Conservation (phyloP, 2,113 vertebrate genomes). For the Aptenodytes forsteri region DNA sequence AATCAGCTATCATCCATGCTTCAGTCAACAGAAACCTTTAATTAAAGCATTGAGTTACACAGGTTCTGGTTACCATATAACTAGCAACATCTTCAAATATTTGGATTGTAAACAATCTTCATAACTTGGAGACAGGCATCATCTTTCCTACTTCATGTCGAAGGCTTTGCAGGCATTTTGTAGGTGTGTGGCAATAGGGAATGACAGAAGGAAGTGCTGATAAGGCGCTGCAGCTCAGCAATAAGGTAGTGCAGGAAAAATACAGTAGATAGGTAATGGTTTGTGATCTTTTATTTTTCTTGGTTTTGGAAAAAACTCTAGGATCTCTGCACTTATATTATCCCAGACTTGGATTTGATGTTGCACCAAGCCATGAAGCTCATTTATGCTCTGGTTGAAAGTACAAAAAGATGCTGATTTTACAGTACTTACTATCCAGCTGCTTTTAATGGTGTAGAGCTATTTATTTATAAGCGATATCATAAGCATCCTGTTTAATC, state of each 20-base stretch:
- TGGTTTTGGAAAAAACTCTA: not conserved
- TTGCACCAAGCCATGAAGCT: not conserved
- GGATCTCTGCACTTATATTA: not conserved
- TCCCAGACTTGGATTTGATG: not conserved
- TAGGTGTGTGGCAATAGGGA: not conserved
- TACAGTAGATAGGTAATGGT: not conserved
- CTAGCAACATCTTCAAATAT: conserved; percentile 43
- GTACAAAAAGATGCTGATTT: not conserved
- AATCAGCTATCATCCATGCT: not conserved
- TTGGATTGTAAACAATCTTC: conserved; percentile 16
- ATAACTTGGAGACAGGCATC: conserved; percentile 22
- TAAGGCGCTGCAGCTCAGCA: not conserved
- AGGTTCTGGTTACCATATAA: conserved; percentile 23
- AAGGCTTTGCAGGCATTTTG: conserved; percentile 28
- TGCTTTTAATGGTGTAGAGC: not conserved
- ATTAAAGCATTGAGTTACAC: conserved; percentile 34
- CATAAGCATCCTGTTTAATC: not conserved
- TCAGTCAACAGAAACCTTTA: conserved; percentile 58
- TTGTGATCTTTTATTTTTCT: not conserved
- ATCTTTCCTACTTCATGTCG: not conserved
- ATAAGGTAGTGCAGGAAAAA: not conserved
- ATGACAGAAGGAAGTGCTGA: not conserved
- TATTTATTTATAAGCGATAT: not conserved
- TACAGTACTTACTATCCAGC: not conserved
- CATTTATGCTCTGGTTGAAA: not conserved